Evolutionary conservation across 2,797 vertebrate genomes (phyloP).

Genomic region (Orestias chungarensis): DNA sequence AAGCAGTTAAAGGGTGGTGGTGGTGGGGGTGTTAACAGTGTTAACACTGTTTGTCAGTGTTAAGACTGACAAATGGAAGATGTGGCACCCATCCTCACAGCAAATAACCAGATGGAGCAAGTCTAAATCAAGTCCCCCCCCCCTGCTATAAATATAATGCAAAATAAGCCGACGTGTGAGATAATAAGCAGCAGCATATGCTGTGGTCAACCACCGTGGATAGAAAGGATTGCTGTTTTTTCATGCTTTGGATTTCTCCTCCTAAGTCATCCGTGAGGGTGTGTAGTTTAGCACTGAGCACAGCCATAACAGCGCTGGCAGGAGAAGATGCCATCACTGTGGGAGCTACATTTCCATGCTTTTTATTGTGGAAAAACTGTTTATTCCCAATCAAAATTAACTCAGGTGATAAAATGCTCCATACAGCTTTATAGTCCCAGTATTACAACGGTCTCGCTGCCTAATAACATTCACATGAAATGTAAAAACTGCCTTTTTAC

Average conservation of each 20-base stretch:
- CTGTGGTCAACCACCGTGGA: slow-evolving; percentile 68
- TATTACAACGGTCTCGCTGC: slow-evolving; percentile 16
- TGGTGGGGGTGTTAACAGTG: slow-evolving; percentile 20
- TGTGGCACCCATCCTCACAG: slow-evolving; percentile 60
- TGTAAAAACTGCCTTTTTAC: slow-evolving; percentile 31
- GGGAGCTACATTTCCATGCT: slow-evolving; percentile 37
- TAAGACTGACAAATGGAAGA: slow-evolving; percentile 43
- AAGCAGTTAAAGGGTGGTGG: slow-evolving; percentile 25
- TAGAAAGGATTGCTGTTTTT: slow-evolving; percentile 47
- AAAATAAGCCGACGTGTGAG: slow-evolving; percentile 62
- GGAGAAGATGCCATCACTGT: slow-evolving; percentile 55
- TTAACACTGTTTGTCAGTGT: too few relatives aligned
- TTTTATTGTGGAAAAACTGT: slow-evolving; percentile 35
- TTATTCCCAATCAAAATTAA: slow-evolving; percentile 41
- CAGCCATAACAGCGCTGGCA: slow-evolving; percentile 49
- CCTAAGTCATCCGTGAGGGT: slow-evolving; percentile 72
- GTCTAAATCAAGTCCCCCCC: slow-evolving; percentile 72
- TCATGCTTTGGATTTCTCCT: slow-evolving; percentile 69
- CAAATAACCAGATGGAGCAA: slow-evolving; percentile 73
- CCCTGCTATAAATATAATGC: slow-evolving; percentile 75
- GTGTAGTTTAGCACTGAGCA: slow-evolving; percentile 64
- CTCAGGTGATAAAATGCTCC: slow-evolving; percentile 33
- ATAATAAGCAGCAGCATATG: slow-evolving; percentile 67
- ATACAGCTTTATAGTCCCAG: slow-evolving; percentile 42
- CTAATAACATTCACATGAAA: slow-evolving; percentile 34